A percentile compares a stretch with the other conserved stretches of the same genome.
phyloP scores from a whole-genome alignment of 1,140 invertebrate genomes.

The Drusus annulatus region DNA sequence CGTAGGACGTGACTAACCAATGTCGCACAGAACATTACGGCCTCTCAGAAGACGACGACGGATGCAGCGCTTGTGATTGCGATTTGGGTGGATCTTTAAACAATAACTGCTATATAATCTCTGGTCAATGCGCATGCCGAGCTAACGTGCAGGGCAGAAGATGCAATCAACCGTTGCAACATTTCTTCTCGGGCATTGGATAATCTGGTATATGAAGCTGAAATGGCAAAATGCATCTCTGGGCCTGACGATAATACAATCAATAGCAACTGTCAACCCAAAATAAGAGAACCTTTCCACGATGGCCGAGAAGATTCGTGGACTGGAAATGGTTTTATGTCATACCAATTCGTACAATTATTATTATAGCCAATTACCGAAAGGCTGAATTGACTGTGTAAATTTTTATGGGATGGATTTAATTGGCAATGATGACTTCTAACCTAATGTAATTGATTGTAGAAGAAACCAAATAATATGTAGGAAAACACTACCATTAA shows the following conservation, averaged over 20 bases:
- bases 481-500: no score
- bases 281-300: slow-evolving; percentile 86
- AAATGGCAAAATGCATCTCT: slow-evolving; percentile 73
- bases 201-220: slow-evolving; percentile 92
- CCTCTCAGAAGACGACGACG: slow-evolving; percentile 87
- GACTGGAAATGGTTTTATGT: slow-evolving; percentile 95
- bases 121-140: slow-evolving; percentile 92
- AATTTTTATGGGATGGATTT: no score
- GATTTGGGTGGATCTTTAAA: slow-evolving; percentile 91
- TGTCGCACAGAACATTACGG: slow-evolving; percentile 92
- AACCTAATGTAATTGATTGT: no score
- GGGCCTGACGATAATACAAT: slow-evolving; percentile 69
- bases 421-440: no score
- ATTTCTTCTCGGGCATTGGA: slow-evolving; percentile 92
- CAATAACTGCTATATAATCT: slow-evolving; percentile 90
- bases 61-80: slow-evolving; percentile 94
- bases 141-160: slow-evolving; percentile 88
- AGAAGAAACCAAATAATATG: no score
- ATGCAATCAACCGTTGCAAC: slow-evolving; percentile 91
- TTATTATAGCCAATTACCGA: no score
- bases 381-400: no score
- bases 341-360: no score
- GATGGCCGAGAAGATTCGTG: slow-evolving; percentile 78
- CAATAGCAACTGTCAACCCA: slow-evolving; percentile 82
- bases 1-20: slow-evolving; percentile 92